Conservation (phyloP, 1,140 invertebrate species). For the Cotesia chilonis region DNA sequence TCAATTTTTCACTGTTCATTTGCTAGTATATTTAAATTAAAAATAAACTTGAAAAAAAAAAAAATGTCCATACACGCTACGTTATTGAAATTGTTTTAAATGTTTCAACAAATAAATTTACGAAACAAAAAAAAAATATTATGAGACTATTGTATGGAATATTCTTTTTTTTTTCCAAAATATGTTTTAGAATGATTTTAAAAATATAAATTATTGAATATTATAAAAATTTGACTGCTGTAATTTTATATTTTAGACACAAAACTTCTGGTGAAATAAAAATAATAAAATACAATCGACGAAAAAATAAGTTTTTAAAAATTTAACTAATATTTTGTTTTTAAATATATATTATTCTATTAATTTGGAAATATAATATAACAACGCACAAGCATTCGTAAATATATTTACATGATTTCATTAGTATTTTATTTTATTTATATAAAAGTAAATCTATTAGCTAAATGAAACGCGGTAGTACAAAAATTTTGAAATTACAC, state of each 20-base stretch:
- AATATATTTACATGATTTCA: conserved; percentile 51
- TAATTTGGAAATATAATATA: conserved; percentile 30
- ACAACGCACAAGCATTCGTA: conserved; percentile 51
- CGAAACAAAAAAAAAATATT: conserved; percentile 39
- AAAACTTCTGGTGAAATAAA: not conserved
- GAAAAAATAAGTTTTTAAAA: conserved; percentile 1
- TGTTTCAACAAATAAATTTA: not conserved
- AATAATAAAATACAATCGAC: not conserved
- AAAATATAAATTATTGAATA: not conserved
- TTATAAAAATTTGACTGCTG: not conserved
- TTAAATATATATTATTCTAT: too few relatives aligned
- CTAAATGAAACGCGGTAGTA: conserved; percentile 55
- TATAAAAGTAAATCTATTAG: conserved; percentile 59
- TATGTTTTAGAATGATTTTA: not conserved
- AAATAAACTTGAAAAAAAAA: conserved; percentile 3
- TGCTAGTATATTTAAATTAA: conserved; percentile 32
- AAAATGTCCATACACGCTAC: conserved; percentile 37
- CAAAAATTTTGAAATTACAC: conserved; percentile 49
- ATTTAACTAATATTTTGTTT: too few relatives aligned
- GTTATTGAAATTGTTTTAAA: conserved; percentile 36
- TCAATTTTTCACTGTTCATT: conserved; percentile 33
- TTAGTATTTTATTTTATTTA: conserved; percentile 40
- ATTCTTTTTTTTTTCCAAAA: not conserved
- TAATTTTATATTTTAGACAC: not conserved
- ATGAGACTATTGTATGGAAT: conserved; percentile 29